Base-by-base conservation (phyloP, 2,113 vertebrate species). In the Acinonyx jubatus region DNA sequence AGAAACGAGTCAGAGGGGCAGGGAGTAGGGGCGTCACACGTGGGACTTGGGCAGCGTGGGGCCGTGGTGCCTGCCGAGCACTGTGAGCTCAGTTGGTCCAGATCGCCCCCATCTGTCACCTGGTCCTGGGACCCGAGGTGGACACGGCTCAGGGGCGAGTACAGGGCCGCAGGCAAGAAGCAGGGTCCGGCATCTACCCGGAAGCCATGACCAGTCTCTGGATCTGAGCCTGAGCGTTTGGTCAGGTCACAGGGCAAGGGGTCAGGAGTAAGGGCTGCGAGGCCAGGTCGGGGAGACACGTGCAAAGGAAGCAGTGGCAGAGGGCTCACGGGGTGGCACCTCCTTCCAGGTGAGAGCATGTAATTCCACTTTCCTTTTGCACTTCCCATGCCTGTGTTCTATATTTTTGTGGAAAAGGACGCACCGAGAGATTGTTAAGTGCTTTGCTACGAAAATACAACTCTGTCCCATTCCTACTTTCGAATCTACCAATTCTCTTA, bases 51-150 rank as follows among this genome's bases (percentile, higher is more conserved):
- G 19, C 33, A 12, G 23, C n/a, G 7, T 41, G 0, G 31, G 65
- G 38, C 13, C 5, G 7, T 1, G 19, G 12, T 2, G 27, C 38
- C 52, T 2, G 2, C 14, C 4, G 9, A 16, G 45, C 1, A 0
- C 55, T 25, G 61, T 12, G 31, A 50, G 16, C 14, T 27, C 31
- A 0, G 38, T 2, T 14, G 7, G 8, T 13, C 25, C 55, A 18
- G 19, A 7, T 21, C 3, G 21, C 5, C 50, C 19, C 31, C 7
- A 0, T 1, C 25, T 5, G 14, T 5, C 55, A 1, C 23, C 23
- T 33, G 55, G 79, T 14, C 19, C 89, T 19, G 61, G 57, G 81
- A 50, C 7, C 83, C 23, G 61, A 5, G 55, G 36, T 0, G 45
- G 90, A 7, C 14, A 1, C 19, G 4, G 80, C 41, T 23, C 13